phyloP scores from a whole-genome alignment of 2,113 vertebrate species.

The Proteles cristata region DNA sequence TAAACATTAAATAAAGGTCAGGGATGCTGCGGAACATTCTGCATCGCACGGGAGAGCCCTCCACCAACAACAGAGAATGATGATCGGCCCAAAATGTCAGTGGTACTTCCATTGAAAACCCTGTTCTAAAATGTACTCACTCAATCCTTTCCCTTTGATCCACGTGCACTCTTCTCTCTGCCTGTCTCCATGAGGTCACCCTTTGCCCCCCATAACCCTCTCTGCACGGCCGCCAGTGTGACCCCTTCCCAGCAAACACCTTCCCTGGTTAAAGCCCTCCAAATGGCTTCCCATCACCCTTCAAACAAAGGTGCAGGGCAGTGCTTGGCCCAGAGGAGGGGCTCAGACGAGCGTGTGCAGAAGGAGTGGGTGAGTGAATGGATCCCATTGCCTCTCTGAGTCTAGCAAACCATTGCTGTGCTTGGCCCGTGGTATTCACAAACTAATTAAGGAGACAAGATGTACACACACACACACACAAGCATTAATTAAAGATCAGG shows the following conservation, averaged over 20 bases:
- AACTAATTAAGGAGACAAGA: background rate
- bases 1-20: background rate
- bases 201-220: background rate
- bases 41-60: accelerated
- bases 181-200: background rate
- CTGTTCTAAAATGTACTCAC: background rate
- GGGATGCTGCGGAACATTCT: background rate
- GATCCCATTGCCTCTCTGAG: background rate
- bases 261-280: background rate
- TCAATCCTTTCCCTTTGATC: accelerated
- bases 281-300: background rate
- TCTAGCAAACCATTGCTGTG: background rate
- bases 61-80: accelerated
- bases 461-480: background rate
- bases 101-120: accelerated
- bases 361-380: background rate
- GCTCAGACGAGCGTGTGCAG: background rate
- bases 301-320: background rate
- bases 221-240: background rate
- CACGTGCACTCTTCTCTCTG: background rate
- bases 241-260: background rate
- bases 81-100: accelerated
- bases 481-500: background rate
- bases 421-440: background rate
- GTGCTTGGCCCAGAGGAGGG: accelerated